Evolutionary conservation across 2,888 invertebrate species (phyloP).

Genomic region (Salticus scenicus): DNA sequence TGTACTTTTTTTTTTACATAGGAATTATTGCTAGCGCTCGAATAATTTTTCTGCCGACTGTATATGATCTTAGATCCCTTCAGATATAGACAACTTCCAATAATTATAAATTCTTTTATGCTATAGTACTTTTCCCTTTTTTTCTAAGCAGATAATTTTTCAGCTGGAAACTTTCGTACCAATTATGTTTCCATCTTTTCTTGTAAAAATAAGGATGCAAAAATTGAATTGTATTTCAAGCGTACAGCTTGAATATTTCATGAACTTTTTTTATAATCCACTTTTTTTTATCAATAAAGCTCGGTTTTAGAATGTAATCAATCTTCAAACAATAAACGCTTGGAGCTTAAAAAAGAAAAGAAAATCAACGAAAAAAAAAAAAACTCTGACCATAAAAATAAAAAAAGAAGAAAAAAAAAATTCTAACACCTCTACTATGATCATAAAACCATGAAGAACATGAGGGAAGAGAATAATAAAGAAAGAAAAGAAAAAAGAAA

Average conservation of each 20-base stretch:
- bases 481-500: constrained; percentile 14
- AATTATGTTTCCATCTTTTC: constrained; percentile 1
- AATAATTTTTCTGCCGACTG: too few species aligned
- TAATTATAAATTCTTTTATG: too few species aligned
- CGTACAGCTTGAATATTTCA: not conserved
- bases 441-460: constrained; percentile 53
- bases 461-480: constrained; percentile 14
- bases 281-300: constrained; percentile 28
- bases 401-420: not conserved
- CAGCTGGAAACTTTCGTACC: not conserved
- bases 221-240: not conserved
- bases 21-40: too few species aligned
- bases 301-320: constrained; percentile 26
- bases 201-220: not conserved
- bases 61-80: too few species aligned
- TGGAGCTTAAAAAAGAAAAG: not conserved
- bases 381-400: not conserved
- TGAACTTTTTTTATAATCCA: too few species aligned
- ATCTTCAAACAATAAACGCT: constrained; percentile 23
- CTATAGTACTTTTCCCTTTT: too few species aligned
- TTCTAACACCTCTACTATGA: constrained; percentile 37
- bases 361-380: not conserved
- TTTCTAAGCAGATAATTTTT: too few species aligned
- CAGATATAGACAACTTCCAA: too few species aligned
- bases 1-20: too few species aligned